Percentiles rank a stretch among this genome's conserved stretches.
Conservation (phyloP, 23 tunicate species). For the Corella eumyota region DNA sequence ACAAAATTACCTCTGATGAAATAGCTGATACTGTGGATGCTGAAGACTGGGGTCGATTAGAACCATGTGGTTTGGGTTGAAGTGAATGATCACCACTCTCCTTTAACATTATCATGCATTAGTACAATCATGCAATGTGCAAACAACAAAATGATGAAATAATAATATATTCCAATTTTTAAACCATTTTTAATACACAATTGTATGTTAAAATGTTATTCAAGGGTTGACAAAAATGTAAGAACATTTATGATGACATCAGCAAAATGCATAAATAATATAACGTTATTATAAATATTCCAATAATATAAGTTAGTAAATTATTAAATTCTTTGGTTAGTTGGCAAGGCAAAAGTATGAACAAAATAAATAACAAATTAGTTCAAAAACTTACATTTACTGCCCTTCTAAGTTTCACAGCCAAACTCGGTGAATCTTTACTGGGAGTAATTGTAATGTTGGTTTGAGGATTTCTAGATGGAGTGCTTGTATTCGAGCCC, state of each 20-base stretch:
- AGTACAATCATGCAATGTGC: neutral
- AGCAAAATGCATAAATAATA: no score
- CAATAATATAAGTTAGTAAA: no score
- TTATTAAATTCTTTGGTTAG: no score
- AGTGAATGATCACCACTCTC: neutral
- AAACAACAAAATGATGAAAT: neutral
- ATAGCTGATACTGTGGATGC: slow-evolving; percentile 44
- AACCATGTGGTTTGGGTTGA: neutral
- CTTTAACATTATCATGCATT: slow-evolving; percentile 1
- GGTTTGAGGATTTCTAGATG: slow-evolving; percentile 5
- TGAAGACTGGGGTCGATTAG: slow-evolving; percentile 35
- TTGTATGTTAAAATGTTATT: no score
- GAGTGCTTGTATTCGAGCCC: no score
- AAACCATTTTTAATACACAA: no score
- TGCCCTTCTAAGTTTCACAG: slow-evolving; percentile 17
- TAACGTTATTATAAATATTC: no score
- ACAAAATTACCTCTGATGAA: no score
- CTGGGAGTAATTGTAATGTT: neutral
- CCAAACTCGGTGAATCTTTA: slow-evolving; percentile 11
- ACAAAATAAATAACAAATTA: neutral
- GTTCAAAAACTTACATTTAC: slow-evolving; percentile 17
- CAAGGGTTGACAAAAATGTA: no score
- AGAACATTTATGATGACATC: no score
- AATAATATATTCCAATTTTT: no score
- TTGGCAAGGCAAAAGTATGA: no score